A percentile compares a stretch with the other conserved stretches of the same genome.
Evolutionary conservation across 2,113 vertebrate genomes (phyloP).

Genomic region (Cryptotis parvus): DNA sequence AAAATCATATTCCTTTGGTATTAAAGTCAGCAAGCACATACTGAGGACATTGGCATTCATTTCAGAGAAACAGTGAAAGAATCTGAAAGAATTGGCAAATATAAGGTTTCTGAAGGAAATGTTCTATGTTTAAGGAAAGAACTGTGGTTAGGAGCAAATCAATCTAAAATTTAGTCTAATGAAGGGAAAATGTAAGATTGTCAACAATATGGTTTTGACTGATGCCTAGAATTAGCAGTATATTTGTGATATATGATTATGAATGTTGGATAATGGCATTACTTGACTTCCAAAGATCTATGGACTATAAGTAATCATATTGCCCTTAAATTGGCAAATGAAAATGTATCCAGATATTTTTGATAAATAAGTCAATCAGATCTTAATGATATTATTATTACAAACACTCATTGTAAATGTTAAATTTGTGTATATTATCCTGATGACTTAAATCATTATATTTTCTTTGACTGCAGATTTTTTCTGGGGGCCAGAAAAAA

Average conservation of each 20-base stretch:
- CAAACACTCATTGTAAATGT: constrained; percentile 13
- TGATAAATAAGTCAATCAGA: constrained; percentile 16
- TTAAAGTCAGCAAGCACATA: background rate
- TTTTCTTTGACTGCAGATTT: constrained; percentile 58
- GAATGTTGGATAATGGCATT: background rate
- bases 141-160: background rate
- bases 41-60: background rate
- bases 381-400: background rate
- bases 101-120: background rate
- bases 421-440: constrained; percentile 52
- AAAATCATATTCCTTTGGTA: background rate
- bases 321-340: background rate
- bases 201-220: background rate
- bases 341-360: constrained; percentile 44
- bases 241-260: background rate
- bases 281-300: background rate
- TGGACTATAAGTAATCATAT: background rate
- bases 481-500: background rate
- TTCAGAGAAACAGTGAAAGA: background rate
- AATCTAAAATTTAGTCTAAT: background rate
- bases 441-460: constrained; percentile 57
- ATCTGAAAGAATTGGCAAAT: background rate
- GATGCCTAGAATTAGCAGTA: background rate
- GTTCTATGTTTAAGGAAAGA: background rate
- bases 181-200: background rate